Evolutionary conservation across 2,888 invertebrate species (phyloP).

Genomic region (Caenorhabditis macrosperma): DNA sequence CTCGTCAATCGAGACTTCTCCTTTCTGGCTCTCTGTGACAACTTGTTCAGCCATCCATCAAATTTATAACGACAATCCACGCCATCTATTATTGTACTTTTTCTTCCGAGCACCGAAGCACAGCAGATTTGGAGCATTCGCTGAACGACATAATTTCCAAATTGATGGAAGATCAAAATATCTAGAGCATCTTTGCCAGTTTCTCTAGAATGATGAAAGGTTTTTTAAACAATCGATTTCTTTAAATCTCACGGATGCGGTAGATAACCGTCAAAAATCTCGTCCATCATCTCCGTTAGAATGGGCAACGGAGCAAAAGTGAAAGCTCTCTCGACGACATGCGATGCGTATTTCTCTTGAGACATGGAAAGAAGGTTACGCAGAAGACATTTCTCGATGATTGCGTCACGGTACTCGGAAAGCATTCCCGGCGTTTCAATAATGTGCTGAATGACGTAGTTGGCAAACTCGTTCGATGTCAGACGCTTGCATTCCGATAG

Average conservation of each 20-base stretch:
- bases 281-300: slow-evolving; percentile 73
- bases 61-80: slow-evolving; percentile 1
- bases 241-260: slow-evolving; percentile 64
- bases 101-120: slow-evolving; percentile 25
- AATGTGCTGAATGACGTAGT: slow-evolving; percentile 77
- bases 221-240: background rate
- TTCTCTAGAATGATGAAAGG: slow-evolving; percentile 43
- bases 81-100: background rate
- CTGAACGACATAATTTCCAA: slow-evolving; percentile 79
- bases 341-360: no score
- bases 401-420: slow-evolving; percentile 62
- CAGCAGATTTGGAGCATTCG: slow-evolving; percentile 70
- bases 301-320: slow-evolving; percentile 62
- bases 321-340: no score
- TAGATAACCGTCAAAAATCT: slow-evolving; percentile 75
- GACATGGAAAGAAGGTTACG: no score
- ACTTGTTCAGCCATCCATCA: slow-evolving; percentile 6
- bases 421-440: slow-evolving; percentile 61
- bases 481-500: slow-evolving; percentile 61
- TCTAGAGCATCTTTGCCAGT: slow-evolving; percentile 72
- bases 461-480: slow-evolving; percentile 75
- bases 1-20: slow-evolving; percentile 7
- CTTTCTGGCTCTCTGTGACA: background rate
- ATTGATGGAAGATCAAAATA: slow-evolving; percentile 78
- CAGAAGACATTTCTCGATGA: slow-evolving; percentile 73